phyloP scores from a whole-genome alignment of 2,113 vertebrate species.

The Agelaius tricolor region DNA sequence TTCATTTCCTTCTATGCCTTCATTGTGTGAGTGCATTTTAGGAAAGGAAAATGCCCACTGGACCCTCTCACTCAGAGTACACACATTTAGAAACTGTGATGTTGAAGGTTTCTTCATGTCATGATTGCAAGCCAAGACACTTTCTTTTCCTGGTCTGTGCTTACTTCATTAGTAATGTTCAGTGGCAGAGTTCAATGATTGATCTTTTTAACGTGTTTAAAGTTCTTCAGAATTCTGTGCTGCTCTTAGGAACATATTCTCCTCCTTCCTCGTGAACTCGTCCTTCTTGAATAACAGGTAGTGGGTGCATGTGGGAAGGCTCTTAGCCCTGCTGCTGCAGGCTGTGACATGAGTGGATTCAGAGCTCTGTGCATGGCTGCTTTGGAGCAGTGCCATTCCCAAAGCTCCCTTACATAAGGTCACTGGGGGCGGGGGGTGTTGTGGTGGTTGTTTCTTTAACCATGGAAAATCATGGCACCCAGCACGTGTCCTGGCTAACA shows the following conservation, averaged over 20 bases:
- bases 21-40: neutral
- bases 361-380: constrained; percentile 3
- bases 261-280: constrained; percentile 21
- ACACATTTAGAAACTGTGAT: neutral
- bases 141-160: neutral
- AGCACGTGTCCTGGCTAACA: neutral
- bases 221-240: constrained; percentile 42
- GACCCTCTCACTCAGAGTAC: neutral
- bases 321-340: constrained; percentile 10
- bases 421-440: neutral
- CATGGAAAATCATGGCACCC: neutral
- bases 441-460: constrained; percentile 2
- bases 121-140: neutral
- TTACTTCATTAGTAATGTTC: neutral
- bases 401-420: neutral
- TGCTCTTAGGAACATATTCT: constrained; percentile 27
- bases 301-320: constrained; percentile 26
- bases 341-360: constrained; percentile 22
- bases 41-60: neutral
- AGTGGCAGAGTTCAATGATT: neutral
- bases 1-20: neutral
- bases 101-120: neutral
- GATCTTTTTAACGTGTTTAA: neutral
- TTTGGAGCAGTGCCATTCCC: constrained; percentile 25
- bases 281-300: constrained; percentile 57